Base-by-base conservation (phyloP, 2,797 vertebrate genomes). In the Danio albolineatus region DNA sequence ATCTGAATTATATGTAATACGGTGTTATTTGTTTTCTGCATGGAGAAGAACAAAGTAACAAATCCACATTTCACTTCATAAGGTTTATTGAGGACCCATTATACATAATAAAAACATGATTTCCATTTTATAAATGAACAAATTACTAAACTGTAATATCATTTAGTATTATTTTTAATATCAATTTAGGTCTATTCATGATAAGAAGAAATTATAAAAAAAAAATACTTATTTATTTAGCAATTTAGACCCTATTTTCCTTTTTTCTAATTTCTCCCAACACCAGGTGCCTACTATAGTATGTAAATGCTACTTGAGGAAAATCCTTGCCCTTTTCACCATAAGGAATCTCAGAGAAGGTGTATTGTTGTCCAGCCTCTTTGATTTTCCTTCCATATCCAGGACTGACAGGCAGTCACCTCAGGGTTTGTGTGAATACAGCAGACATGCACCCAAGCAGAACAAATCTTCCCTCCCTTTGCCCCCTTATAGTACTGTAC, bases 321-420 rank as follows among this genome's bases (percentile, higher is more conserved):
- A 82, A 89, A 79, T 88, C 70, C 57, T 82, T 75, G 81, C 39
- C 83, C 65, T 85, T 86, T 86, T 89, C 87, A 86, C 84, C 70
- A 57, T 67, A 77, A 78, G 49, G 65, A 41, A 78, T 39, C 76
- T 70, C 44, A 69, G 89, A 89, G 89, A 91, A 89, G 79, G 85
- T 82, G 78, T 86, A 90, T 92, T 92, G 90, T 93, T 91, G 89
- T 86, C 73, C 76, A 84, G 82, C 62, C 88, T 66, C 88, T 94
- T 91, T 92, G 93, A 94, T 93, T 92, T 89, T 89, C 87, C 89
- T 90, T 92, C 90, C 90, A 70, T 91, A 84, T 91, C 90, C 80
- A 77, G 72, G 73, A 67, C 86, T 93, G 92, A 92, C 92, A 93
- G 90, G 71, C 87, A 38, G 80, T 82, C 87, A 88, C 86, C 85